Base-by-base conservation (phyloP, 2,113 vertebrate species). In the Pandion haliaetus region DNA sequence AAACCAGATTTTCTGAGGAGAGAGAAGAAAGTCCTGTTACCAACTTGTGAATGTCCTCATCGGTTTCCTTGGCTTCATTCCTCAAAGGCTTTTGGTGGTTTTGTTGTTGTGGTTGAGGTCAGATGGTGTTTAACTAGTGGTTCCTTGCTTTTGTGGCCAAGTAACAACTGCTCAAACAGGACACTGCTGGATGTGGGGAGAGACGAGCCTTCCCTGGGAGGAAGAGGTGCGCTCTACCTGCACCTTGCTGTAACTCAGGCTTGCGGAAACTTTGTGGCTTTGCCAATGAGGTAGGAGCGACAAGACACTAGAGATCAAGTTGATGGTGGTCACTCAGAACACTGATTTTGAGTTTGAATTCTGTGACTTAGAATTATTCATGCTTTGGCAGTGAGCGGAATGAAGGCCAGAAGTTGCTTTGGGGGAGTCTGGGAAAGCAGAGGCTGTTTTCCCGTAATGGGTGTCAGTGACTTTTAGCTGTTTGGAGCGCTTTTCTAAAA, bases 191-290 rank as follows among this genome's bases (percentile, higher is more conserved):
- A 1, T 42, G 16, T 4, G 23, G 45, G 58, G n/a, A 29, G 38
- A 44, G 38, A 26, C 8, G 71, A 59, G 14, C 40, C 14, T 50
- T 65, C 44, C 66, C 45, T 66, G 44, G 49, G 24, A 55, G 59
- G 29, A 49, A 4, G 36, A 57, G 58, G 16, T 36, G 32, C 8
- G 59, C 34, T 36, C 52, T 45, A 1, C 61, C 44, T 38, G 57
- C 26, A 10, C 42, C 63, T 44, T 0, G 0, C 18, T n/a, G 14
- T 9, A 8, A 6, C 26, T 83, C 9, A 9, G 26, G 16, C 20
- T 44, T 45, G 2, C 12, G 45, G 40, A 50, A 74, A 7, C 31
- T 24, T 24, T 2, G 42, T n/a, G 77, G 40, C 55, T 61, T 59
- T 82, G 24, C 31, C 55, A 9, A 0, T 5, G 50, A 31, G 63